These are phyloP conservation scores for Perognathus longimembris DNA, from an alignment of 2,113 vertebrate genomes.

Conservation along the genomic window DNA sequence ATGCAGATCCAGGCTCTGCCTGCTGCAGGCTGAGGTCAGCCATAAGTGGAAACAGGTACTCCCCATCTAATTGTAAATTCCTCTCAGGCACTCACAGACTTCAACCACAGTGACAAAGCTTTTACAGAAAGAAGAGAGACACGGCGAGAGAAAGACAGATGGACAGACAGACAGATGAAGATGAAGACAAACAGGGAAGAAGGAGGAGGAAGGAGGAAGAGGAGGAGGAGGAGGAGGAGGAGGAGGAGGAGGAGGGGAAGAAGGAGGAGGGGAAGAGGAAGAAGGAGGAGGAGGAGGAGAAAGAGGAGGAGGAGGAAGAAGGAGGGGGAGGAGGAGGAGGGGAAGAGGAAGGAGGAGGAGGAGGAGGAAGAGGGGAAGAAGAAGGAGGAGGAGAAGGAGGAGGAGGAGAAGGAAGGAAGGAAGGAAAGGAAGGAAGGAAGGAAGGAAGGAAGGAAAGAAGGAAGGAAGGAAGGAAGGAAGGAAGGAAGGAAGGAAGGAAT, in stretches of 20 bases:
- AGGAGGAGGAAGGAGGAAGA: no score
- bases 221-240: no score
- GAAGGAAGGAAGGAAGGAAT: not conserved
- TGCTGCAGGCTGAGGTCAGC: conserved; percentile 49
- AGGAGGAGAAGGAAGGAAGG: no score
- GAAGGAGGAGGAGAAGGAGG: not conserved
- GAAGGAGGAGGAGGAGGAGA: not conserved
- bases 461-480: no score
- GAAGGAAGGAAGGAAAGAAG: no score
- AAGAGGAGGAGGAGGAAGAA: no score
- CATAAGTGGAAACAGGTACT: conserved; percentile 32
- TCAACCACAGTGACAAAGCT: conserved; percentile 61
- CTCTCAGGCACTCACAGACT: conserved; percentile 42
- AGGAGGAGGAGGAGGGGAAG: not conserved
- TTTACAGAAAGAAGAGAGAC: conserved; percentile 44
- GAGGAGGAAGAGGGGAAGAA: no score
- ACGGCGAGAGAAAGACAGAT: not conserved
- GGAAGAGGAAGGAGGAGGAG: not conserved
- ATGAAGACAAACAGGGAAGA: not conserved
- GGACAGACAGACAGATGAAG: no score
- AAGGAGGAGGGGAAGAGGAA: not conserved
- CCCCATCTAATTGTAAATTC: conserved; percentile 68
- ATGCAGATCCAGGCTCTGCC: not conserved
- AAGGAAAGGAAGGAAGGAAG: not conserved
- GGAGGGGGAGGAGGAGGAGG: not conserved